Evolutionary conservation across 2,888 invertebrate genomes (phyloP), one percentile per base, ranked within the genome.

Genomic region (Drosophila imparisetae): DNA sequence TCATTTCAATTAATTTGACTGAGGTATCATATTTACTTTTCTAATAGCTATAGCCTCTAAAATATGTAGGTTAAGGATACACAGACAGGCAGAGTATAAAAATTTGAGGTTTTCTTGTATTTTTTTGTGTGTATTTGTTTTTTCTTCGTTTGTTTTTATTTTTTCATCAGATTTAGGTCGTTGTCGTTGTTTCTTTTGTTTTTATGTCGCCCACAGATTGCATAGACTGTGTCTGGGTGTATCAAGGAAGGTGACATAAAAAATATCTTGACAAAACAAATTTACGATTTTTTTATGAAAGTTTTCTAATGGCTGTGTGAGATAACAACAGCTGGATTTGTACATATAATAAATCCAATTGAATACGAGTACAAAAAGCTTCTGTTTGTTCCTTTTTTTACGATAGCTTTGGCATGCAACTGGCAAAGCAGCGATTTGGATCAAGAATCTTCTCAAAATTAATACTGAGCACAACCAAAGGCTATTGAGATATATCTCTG

Each of bases 111-210:
- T 8, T 52, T 57, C 15, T 24, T 4, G 15, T 45, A 10, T 36
- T 10, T 36, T 36, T 30, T 45, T 63, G 7, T 55, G 5, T 11
- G 10, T n/a, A 18, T 57, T 48, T 2, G 11, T 36, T n/a, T 49
- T 42, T 52, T 30, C 0, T 2, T 15, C 18, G 15, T 48, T 27
- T 32, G 15, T 15, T 24, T 42, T 45, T 30, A 10, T 30, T 36
- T 58, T 55, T 68, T 38, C 29, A 60, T 29, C 66, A 54, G 80
- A 79, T 77, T 79, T 79, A 49, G 80, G 80, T 63, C 60, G 75
- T 60, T 79, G 70, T 53, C 30, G 49, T 66, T 70, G 55, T 7
- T 65, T 63, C 80, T 75, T 75, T 77, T 79, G 59, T 79, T 65
- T 79, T 52, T 50, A 36, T 50, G 80, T 77, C 80, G 75, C 21